These are phyloP conservation scores for Autographa gamma DNA, from an alignment of 2,888 invertebrate genomes.

Conservation along the genomic window DNA sequence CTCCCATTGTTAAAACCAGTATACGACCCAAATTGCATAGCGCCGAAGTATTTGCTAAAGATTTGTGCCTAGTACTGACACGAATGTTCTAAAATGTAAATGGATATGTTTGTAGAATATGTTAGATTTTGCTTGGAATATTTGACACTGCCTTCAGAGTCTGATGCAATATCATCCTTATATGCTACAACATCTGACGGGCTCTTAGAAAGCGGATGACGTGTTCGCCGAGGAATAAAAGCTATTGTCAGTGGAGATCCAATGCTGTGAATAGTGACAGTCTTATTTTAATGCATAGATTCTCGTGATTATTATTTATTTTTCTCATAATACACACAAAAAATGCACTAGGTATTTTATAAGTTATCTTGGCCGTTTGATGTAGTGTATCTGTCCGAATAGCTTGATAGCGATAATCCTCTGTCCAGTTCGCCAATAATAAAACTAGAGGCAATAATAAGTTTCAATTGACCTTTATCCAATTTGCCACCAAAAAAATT, in stretches of 20 bases:
- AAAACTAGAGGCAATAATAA: neutral
- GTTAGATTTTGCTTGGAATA: neutral
- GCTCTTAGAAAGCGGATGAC: constrained; percentile 2
- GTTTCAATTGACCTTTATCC: neutral
- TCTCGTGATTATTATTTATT: neutral
- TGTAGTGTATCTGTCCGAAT: neutral
- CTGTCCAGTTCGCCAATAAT: neutral
- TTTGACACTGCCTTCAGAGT: neutral
- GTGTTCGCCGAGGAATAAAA: constrained; percentile 4
- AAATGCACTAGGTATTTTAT: no score
- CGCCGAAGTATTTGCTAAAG: constrained; percentile 13
- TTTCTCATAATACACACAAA: no score
- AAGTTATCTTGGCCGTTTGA: no score
- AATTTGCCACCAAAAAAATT: neutral
- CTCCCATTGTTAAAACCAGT: constrained; percentile 37
- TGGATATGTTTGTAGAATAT: constrained; percentile 6
- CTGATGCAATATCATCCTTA: neutral
- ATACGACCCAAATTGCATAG: constrained; percentile 42
- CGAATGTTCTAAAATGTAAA: constrained; percentile 40
- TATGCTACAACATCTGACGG: neutral
- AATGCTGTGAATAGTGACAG: neutral
- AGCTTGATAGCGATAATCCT: neutral
- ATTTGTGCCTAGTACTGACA: constrained; percentile 29
- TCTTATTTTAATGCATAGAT: neutral
- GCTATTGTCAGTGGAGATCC: neutral